These are phyloP conservation scores for Drosophila falleni DNA, from an alignment of 2,888 invertebrate species.

Conservation along the genomic window DNA sequence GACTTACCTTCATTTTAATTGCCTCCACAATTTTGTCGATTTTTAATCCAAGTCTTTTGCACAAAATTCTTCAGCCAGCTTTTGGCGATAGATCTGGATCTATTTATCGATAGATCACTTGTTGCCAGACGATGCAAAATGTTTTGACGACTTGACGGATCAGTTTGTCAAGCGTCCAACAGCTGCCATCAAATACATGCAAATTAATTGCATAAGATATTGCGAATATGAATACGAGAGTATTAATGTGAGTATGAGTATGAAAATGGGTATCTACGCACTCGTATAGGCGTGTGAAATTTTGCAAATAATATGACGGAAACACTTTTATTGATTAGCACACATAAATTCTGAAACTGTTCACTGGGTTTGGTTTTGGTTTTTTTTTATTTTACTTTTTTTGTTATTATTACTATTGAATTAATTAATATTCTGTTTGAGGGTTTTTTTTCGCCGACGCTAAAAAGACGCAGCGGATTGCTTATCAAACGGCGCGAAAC, in stretches of 20 bases:
- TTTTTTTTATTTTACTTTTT: conserved; percentile 8
- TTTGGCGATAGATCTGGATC: conserved; percentile 36
- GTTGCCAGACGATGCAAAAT: conserved; percentile 24
- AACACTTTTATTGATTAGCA: conserved; percentile 62
- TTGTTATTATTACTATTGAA: conserved; percentile 2
- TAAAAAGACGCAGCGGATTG: conserved; percentile 46
- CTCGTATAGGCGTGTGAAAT: conserved; percentile 13
- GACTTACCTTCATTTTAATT: conserved; percentile 85
- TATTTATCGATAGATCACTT: conserved; percentile 29
- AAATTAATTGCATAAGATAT: conserved; percentile 48
- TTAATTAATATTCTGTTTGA: background rate
- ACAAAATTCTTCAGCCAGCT: conserved; percentile 66
- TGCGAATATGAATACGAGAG: conserved; percentile 17
- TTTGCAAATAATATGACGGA: conserved; percentile 14
- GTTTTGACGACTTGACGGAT: conserved; percentile 56
- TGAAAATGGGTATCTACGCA: conserved; percentile 4
- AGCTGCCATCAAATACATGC: conserved; percentile 46
- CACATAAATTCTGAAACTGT: conserved; percentile 52
- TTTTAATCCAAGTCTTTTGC: conserved; percentile 78
- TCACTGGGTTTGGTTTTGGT: conserved; percentile 33
- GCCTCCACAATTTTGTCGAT: conserved; percentile 85
- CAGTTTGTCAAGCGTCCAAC: conserved; percentile 61
- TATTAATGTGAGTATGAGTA: conserved; percentile 18
- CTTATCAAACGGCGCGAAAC: conserved; percentile 64
- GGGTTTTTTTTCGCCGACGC: conserved; percentile 54